Evolutionary conservation across 1,140 invertebrate species (phyloP), one percentile per base, ranked within the genome.

Genomic region (Adelges cooleyi): DNA sequence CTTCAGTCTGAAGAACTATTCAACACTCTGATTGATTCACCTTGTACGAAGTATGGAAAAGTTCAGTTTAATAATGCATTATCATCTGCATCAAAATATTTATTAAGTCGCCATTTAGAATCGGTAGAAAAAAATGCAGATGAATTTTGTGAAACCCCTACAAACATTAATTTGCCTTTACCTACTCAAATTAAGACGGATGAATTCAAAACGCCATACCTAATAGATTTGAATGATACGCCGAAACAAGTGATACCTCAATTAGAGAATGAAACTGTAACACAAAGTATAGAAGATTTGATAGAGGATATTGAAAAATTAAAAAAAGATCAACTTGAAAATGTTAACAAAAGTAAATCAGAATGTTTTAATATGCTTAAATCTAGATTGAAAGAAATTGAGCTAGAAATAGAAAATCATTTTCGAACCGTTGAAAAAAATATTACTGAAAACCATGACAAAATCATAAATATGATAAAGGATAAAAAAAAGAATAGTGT

Each of bases 41-140:
- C 56, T 22, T 62, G 56, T 48, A 62, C 56, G 15, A 48, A 62
- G 10, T 48, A 48, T 62, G 42, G 46, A 62, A 62, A 62, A 29
- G 4, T 62, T 29, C 25, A 48, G 6, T 62, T 29, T 9, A 48
- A 62, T 15, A 62, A 62, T 48, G 56, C 56, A 18, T 62, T 62
- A 33, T 62, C 56, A 48, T 62, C 56, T 33, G 56, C 56, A 10
- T 46, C 56, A 1, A 62, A 62, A 15, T 48, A 29, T 46, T 46
- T 62, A 46, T 48, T 62, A 46, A 33, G 33, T 13, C 56, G 56
- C 3, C 56, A 62, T 33, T 48, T 62, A 29, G 42, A 62, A 46
- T 62, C 56, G 9, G 17, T 29, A 8, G 11, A 62, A 48, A 15
- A 62, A 22, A 29, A 62, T 48, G 25, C 40, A 15, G 56, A 62